phyloP scores from a whole-genome alignment of 2,113 vertebrate species.

The Brachypteracias leptosomus region DNA sequence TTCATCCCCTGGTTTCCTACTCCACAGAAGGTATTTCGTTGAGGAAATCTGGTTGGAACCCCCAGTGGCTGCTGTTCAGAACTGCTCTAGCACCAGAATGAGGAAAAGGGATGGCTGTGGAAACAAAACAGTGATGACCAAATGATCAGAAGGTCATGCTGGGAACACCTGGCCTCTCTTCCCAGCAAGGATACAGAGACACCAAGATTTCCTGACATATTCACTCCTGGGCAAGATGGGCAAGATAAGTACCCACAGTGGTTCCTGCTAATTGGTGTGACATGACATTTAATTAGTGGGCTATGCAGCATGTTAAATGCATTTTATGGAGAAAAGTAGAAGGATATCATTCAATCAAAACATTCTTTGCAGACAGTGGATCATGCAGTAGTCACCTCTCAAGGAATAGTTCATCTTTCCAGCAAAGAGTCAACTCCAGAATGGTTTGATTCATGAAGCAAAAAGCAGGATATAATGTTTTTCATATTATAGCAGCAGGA shows the following conservation, averaged over 20 bases:
- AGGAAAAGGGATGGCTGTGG: not conserved
- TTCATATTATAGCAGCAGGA: slow-evolving; percentile 17
- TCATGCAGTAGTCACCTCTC: slow-evolving; percentile 14
- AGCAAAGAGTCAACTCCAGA: not conserved
- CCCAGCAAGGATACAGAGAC: not conserved
- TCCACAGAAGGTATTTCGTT: not conserved
- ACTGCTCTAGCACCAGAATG: not conserved
- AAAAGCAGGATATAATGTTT: not conserved
- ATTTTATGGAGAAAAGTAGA: not conserved
- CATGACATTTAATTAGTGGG: not conserved
- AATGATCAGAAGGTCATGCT: slow-evolving; percentile 3
- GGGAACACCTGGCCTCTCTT: not conserved
- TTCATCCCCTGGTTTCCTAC: not conserved
- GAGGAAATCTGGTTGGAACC: slow-evolving; percentile 27
- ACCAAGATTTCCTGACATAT: not conserved
- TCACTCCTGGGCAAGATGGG: not conserved
- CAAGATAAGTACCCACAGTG: not conserved
- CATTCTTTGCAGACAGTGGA: not conserved
- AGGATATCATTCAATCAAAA: not conserved
- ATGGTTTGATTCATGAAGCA: not conserved
- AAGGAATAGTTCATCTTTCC: slow-evolving; percentile 21
- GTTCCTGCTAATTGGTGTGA: not conserved
- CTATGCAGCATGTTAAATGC: not conserved
- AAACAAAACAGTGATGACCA: not conserved
- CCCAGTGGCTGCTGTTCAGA: slow-evolving; percentile 35